These are phyloP conservation scores for Tetramorium bicarinatum DNA, from an alignment of 2,888 invertebrate species.

Conservation along the genomic window DNA sequence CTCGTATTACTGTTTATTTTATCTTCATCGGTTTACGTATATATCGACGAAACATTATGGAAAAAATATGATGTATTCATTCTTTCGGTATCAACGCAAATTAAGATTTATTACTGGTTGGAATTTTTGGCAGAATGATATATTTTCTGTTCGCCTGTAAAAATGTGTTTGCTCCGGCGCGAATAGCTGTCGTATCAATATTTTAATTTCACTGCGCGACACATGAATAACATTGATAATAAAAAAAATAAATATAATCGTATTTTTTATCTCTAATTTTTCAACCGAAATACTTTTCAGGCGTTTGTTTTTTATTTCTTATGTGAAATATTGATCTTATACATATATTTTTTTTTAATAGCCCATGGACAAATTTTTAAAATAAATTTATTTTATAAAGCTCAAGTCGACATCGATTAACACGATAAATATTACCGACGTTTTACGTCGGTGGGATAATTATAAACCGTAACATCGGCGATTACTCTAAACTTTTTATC, in stretches of 20 bases:
- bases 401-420: background rate
- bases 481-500: slow-evolving; percentile 24
- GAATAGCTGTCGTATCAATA: slow-evolving; percentile 17
- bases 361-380: background rate
- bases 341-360: too few species aligned
- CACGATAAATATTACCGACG: background rate
- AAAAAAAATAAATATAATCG: background rate
- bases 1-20: slow-evolving; percentile 29
- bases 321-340: background rate
- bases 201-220: slow-evolving; percentile 10
- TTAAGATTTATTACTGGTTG: slow-evolving; percentile 38
- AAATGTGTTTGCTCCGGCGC: slow-evolving; percentile 30
- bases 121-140: slow-evolving; percentile 29
- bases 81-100: slow-evolving; percentile 31
- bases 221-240: background rate
- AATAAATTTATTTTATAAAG: background rate
- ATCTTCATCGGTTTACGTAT: slow-evolving; percentile 19
- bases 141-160: slow-evolving; percentile 4
- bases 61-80: slow-evolving; percentile 20
- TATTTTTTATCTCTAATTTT: background rate
- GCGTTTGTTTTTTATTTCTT: background rate
- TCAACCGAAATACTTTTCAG: background rate
- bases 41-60: slow-evolving; percentile 12
- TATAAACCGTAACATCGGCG: slow-evolving; percentile 2
- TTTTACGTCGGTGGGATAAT: slow-evolving; percentile 9